Base-by-base conservation (phyloP, 2,888 invertebrate species). In the Mylabris sibirica region DNA sequence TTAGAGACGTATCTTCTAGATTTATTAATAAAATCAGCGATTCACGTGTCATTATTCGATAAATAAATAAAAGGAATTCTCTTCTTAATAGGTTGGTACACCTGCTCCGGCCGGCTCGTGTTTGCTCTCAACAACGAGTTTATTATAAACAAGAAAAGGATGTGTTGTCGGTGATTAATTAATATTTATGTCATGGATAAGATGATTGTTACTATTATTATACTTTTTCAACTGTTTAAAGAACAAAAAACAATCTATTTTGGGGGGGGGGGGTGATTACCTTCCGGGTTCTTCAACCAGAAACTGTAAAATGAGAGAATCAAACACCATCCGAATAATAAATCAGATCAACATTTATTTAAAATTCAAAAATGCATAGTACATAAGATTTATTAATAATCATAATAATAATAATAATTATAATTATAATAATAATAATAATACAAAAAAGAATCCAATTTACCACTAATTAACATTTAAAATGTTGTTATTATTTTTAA, bases 331-430 rank as follows among this genome's bases (percentile, higher is more conserved):
- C 30, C 8, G 30, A 30, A 30, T 30, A 30, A 30, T 34, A 63
- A 69, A 69, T 75, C 67, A 76, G 76, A 74, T 77, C 76, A 77
- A 77, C 77, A 77, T 77, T 72, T 77, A 77, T 75, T 75, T 68
- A 75, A 73, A 75, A 73, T 74, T 68, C 71, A 70, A 53, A 63
- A 65, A 74, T 77, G 74, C 71, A 76, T 64, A 73, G 63, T 30
- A 30, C 30, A 30, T 30, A 30, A 30, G 3, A 30, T 64, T 67
- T 64, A 69, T 44, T 66, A 60, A 69, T 30, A 4, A 30, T 30
- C 4, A 30, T 30, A 30, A 30, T 30, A 30, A 30, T 30, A 30
- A 30, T 30, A 30, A 30, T 30, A 30, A 30, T 30, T 6, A 30
- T 30, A 30, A 30, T 30, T 6, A 30, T 30, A 8, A 14, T 3